Evolutionary conservation across 2,113 vertebrate genomes (phyloP).

Genomic region (Perca schrenkii): DNA sequence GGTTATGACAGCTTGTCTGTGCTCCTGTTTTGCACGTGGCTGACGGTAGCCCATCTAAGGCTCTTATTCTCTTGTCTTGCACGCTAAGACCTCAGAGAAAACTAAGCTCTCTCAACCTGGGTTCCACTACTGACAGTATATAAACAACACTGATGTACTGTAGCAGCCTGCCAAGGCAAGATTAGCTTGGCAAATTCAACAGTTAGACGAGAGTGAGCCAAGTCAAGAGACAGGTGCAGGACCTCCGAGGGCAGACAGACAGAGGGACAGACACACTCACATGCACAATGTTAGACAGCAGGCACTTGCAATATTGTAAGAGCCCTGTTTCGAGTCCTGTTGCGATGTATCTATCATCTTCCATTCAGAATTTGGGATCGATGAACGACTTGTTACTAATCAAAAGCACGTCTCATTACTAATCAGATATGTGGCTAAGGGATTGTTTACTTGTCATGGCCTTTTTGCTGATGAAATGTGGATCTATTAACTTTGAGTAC

Average conservation of each 20-base stretch:
- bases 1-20: background rate
- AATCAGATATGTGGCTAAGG: conserved; percentile 31
- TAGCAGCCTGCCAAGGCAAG: conserved; percentile 7
- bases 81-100: conserved; percentile 19
- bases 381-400: conserved; percentile 7
- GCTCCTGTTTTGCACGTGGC: conserved; percentile 14
- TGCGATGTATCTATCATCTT: background rate
- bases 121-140: background rate
- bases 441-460: background rate
- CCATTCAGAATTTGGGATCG: background rate
- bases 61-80: conserved; percentile 27
- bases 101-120: conserved; percentile 18
- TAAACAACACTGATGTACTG: conserved; percentile 21
- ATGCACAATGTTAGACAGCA: background rate
- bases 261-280: background rate
- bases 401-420: conserved; percentile 10
- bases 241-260: background rate
- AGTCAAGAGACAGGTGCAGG: conserved; percentile 14
- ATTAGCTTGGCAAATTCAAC: conserved; percentile 37
- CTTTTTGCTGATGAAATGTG: background rate
- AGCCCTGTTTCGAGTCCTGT: background rate
- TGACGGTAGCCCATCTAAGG: background rate
- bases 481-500: background rate
- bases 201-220: background rate
- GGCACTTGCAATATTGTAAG: background rate